Evolutionary conservation across 2,888 invertebrate species (phyloP).

Genomic region (Mechanitis messenoides): DNA sequence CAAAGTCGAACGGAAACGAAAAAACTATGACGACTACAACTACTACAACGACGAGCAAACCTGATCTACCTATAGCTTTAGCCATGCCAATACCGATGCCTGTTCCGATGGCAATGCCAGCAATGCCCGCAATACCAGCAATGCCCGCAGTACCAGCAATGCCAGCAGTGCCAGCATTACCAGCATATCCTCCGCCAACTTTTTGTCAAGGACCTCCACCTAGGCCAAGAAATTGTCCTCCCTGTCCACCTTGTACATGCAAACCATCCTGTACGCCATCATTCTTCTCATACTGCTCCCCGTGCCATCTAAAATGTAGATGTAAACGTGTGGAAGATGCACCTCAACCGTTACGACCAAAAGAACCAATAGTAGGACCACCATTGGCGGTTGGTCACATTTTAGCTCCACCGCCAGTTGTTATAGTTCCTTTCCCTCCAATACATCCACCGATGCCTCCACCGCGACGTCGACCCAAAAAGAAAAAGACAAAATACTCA

Average conservation of each 20-base stretch:
- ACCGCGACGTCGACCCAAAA: conserved; percentile 16
- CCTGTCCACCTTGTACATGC: conserved; percentile 61
- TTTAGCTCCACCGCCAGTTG: conserved; percentile 28
- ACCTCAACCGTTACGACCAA: conserved; percentile 18
- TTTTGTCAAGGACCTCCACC: conserved; percentile 32
- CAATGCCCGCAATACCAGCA: conserved; percentile 6
- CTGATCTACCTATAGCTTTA: conserved; percentile 27
- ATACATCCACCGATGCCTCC: conserved; percentile 15
- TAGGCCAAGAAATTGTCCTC: conserved; percentile 44
- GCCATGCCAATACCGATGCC: conserved; percentile 43
- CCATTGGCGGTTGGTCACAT: conserved; percentile 16
- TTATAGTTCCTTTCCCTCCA: conserved; percentile 30
- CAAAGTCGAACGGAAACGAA: conserved; percentile 5
- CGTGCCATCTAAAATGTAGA: conserved; percentile 54
- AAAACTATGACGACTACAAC: conserved; percentile 26
- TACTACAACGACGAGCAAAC: conserved; percentile 16
- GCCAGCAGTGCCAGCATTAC: conserved; percentile 1
- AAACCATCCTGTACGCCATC: conserved; percentile 57
- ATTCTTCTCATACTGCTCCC: conserved; percentile 59
- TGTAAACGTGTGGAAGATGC: conserved; percentile 19
- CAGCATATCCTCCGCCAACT: conserved; percentile 27
- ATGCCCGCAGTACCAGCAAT: conserved; percentile 11
- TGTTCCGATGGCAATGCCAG: conserved; percentile 16
- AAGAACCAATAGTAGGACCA: conserved; percentile 9
- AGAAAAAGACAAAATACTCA: conserved; percentile 15